A percentile compares a stretch with the other conserved stretches of the same genome.
Evolutionary conservation across 2,888 invertebrate species (phyloP).

Genomic region (Drosophila siamana): DNA sequence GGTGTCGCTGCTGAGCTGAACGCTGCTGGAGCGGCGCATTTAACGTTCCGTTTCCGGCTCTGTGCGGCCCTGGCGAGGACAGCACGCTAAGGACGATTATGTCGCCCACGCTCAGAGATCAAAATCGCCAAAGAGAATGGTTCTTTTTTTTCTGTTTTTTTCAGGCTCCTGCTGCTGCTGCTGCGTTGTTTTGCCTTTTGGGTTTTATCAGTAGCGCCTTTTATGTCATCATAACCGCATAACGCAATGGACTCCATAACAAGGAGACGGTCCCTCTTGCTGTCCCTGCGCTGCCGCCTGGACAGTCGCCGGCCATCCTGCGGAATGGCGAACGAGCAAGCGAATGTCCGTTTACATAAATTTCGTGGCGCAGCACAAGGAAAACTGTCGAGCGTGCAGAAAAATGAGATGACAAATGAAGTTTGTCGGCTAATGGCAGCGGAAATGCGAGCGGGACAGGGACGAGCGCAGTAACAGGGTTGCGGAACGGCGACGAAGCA

Average conservation of each 20-base stretch:
- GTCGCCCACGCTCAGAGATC: slow-evolving; percentile 54
- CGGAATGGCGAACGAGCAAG: slow-evolving; percentile 58
- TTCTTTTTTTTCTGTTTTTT: slow-evolving; percentile 43
- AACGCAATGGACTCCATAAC: slow-evolving; percentile 46
- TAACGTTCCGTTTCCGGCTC: slow-evolving; percentile 76
- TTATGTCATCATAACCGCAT: slow-evolving; percentile 78
- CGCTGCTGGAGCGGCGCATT: slow-evolving; percentile 63
- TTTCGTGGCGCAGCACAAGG: slow-evolving; percentile 66
- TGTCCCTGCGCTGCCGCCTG: background rate
- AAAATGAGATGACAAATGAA: slow-evolving; percentile 81
- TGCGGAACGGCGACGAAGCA: background rate
- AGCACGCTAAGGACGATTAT: slow-evolving; percentile 50
- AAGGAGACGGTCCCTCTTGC: slow-evolving; percentile 31
- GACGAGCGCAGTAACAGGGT: background rate
- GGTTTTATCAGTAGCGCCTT: slow-evolving; percentile 74
- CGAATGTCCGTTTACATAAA: slow-evolving; percentile 79
- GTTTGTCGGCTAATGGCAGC: slow-evolving; percentile 80
- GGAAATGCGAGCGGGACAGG: slow-evolving; percentile 67
- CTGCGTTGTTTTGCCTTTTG: slow-evolving; percentile 63
- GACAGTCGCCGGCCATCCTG: slow-evolving; percentile 47
- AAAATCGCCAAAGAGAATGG: slow-evolving; percentile 68
- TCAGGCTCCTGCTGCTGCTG: slow-evolving; percentile 20
- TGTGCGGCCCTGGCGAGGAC: slow-evolving; percentile 35
- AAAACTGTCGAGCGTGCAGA: slow-evolving; percentile 80
- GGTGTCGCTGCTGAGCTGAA: slow-evolving; percentile 29